These are phyloP conservation scores for Metaphire vulgaris DNA, from an alignment of 1,140 invertebrate species.

Conservation along the genomic window DNA sequence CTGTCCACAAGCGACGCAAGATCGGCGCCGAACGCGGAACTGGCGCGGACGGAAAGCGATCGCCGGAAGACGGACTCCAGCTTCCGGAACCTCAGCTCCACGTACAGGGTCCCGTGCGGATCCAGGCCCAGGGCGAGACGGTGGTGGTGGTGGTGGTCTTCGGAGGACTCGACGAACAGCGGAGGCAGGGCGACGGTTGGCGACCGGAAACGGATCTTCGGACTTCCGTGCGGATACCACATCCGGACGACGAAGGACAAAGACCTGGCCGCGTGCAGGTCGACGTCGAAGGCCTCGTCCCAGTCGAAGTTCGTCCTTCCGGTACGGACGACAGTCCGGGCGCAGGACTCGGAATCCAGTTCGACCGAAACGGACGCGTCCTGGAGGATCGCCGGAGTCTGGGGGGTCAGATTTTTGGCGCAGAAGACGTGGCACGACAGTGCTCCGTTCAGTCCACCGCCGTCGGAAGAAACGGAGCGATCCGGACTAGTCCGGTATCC, in stretches of 20 bases:
- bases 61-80: conserved; percentile 73
- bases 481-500: too few relatives aligned
- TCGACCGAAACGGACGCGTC: conserved; percentile 96
- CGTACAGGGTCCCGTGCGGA: conserved; percentile 86
- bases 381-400: conserved; percentile 55
- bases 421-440: conserved; percentile 83
- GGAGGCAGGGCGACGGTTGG: conserved; percentile 16
- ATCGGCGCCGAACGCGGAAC: conserved; percentile 58
- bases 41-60: conserved; percentile 36
- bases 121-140: conserved; percentile 73
- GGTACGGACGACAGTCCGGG: conserved; percentile 90
- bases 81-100: conserved; percentile 85
- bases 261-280: conserved; percentile 85
- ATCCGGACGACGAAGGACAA: conserved; percentile 77
- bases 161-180: conserved; percentile 6
- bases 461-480: conserved; percentile 35
- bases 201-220: too few relatives aligned
- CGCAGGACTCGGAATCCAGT: conserved; percentile 93
- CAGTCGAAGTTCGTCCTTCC: conserved; percentile 96
- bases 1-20: background rate
- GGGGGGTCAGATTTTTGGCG: conserved; percentile 74
- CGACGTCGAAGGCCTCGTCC: conserved; percentile 97
- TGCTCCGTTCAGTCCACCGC: conserved; percentile 66
- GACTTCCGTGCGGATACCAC: too few relatives aligned
- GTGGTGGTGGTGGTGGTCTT: conserved; percentile 44